Base-by-base conservation (phyloP, 2,113 vertebrate species). In the Thinocorus orbignyianus region DNA sequence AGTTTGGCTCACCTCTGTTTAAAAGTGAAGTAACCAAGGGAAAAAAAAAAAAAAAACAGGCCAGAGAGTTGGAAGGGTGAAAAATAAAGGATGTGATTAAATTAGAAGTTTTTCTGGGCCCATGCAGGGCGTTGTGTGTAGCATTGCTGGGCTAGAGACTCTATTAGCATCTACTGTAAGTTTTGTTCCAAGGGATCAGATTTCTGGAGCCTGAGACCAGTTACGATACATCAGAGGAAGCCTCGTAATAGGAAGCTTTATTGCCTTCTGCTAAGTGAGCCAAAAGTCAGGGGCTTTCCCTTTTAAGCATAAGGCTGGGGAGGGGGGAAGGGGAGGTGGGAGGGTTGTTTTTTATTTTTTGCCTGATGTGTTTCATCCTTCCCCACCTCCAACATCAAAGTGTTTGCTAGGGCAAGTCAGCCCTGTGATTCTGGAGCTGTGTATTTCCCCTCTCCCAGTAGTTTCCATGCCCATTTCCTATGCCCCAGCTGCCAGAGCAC, bases 301-400 rank as follows among this genome's bases (percentile, higher is more conserved):
- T 96, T 80, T 87, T 28, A 96, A 88, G 82, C 70, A 64, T 19
- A 73, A 94, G 87, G 52, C 60, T 81, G 81, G 82, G 57, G 64
- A 82, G 55, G 61, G 83, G 90, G 87, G 61, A 69, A 70, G 24
- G 73, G 93, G 46, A 30, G 73, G 86, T 5, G 51, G 76, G 76
- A 74, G 69, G n/a, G 4, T 49, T 88, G 68, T 52, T 73, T 88
- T 97, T 92, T 83, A 48, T 48, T 91, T 86, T 95, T 95, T 96
- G 93, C 93, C 92, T 97, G 96, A 82, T 97, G 96, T 94, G 96
- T 97, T 97, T 96, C 96, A 96, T 97, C 96, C 93, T 96, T 96
- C 94, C 91, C 96, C 96, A 96, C 96, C 96, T 97, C 93, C 83
- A 76, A 97, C 96, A 96, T 97, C 96, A 96, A 97, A 97, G 96